Evolutionary conservation across 2,888 invertebrate species (phyloP), one percentile per base, ranked within the genome.

Genomic region (Lasioglossum oenotherae): DNA sequence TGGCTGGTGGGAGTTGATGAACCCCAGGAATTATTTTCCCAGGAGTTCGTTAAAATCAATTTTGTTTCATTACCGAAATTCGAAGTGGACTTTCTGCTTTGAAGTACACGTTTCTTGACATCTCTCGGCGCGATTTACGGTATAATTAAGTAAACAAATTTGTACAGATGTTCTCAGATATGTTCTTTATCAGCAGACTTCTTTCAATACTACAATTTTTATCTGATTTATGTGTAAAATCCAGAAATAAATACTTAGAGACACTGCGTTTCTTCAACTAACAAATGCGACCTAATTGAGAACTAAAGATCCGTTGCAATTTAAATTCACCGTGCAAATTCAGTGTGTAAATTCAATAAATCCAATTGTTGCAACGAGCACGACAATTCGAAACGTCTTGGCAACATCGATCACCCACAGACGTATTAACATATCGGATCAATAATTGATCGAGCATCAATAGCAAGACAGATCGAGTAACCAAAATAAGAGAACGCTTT

Each of bases 361-460:
- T 53, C 53, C n/a, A 53, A n/a, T n/a, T 53, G 53, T 53, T 53
- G 53, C 53, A n/a, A n/a, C 53, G 10, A 23, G 53, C 53, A 53
- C 53, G 53, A 53, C 53, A 53, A 53, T 53, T 10, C n/a, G 10
- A 53, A 0, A 53, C 53, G n/a, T 53, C 23, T 53, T n/a, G 8
- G 38, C 35, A 38, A 23, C 23, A 23, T 38, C 69, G 38, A 38
- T 38, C 35, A 35, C 10, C 3, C 69, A 6, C 10, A 4, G 12
- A 23, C 35, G 19, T 10, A 41, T 38, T 38, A 69, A n/a, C 35
- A 12, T 41, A 38, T 19, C 10, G 23, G 23, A 38, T 23, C 38
- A 23, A 41, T 41, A 69, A 69, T 69, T 41, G 38, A 69, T 41
- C 69, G 84, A 84, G 85, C 64, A 72, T 83, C 72, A 72, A 23